Evolutionary conservation across 1,140 invertebrate species (phyloP), one percentile per base, ranked within the genome.

Genomic region (Aphis gossypii): DNA sequence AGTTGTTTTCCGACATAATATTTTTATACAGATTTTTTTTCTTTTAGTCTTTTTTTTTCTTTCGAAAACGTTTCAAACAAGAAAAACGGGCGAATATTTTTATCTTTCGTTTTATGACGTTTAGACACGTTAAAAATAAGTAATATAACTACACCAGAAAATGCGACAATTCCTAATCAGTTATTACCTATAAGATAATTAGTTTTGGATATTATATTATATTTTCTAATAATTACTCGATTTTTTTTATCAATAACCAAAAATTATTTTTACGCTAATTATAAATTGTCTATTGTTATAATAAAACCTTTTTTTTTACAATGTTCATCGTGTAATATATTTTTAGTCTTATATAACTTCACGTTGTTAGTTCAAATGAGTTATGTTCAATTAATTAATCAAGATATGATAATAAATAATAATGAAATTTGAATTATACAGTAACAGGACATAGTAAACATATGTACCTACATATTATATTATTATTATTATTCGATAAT

Each of bases 1-100:
- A 38, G 21, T 89, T 56, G 20, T 89, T 88, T 56, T 48, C 23
- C 20, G n/a, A 54, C n/a, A 48, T 89, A 89, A 89, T 54, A 89
- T 38, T 88, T 88, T 38, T 18, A 11, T 51, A 35, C 38, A 25
- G 48, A 9, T 21, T 51, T 35, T 88, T 88, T 48, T 51, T 51
- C 20, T 2, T 83, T 38, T 41, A 11, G 20, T 83, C 7, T 30
- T 38, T 38, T 83, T 38, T 83, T 51, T 84, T 38, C 23, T 41
- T 44, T 84, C 11, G 21, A 84, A 51, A n/a, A 51, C 7, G 2
- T n/a, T 88, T 88, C 30, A 88, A 84, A 84, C 20, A 23, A 84
- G 38, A 41, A 84, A 84, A 8, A 41, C 14, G 35, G 21, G 3
- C 6, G 0, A n/a, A 30, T 46, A 44, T n/a, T 21, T 35, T 87